phyloP scores from a whole-genome alignment of 2,888 invertebrate genomes.

The Argyra leucocephala region DNA sequence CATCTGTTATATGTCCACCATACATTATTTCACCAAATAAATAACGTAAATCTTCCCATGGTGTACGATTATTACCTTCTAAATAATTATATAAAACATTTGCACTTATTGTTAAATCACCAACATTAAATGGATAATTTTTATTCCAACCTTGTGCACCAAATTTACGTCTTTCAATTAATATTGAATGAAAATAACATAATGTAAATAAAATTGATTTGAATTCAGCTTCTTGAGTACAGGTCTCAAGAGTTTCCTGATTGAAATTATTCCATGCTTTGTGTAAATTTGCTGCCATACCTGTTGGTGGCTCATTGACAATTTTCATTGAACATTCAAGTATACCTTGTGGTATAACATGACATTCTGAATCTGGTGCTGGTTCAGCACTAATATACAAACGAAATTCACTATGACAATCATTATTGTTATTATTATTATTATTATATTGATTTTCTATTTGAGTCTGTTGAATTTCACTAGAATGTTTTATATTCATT shows the following conservation, averaged over 20 bases:
- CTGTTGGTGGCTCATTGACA: conserved; percentile 91
- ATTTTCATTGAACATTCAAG: conserved; percentile 90
- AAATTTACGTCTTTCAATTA: conserved; percentile 86
- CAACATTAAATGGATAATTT: conserved; percentile 69
- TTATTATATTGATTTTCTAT: neutral
- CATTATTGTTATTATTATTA: neutral
- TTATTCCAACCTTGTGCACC: conserved; percentile 91
- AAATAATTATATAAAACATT: conserved; percentile 86
- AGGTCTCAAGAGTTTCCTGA: conserved; percentile 85
- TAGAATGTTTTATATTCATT: neutral
- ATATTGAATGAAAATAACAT: conserved; percentile 92
- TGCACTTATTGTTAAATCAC: conserved; percentile 84
- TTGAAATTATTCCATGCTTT: conserved; percentile 87
- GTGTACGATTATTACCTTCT: conserved; percentile 79
- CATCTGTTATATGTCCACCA: conserved; percentile 93
- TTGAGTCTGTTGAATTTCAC: neutral
- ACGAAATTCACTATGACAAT: conserved; percentile 47
- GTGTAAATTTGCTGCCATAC: conserved; percentile 90
- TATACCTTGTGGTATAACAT: conserved; percentile 72
- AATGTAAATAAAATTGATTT: conserved; percentile 82
- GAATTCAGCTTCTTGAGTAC: conserved; percentile 87
- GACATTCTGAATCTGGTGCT: conserved; percentile 56
- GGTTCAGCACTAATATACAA: conserved; percentile 88
- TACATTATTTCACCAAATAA: conserved; percentile 97
- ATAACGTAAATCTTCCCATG: conserved; percentile 91